Conservation (phyloP, 1,140 invertebrate species). For the Caenorhabditis remanei region DNA sequence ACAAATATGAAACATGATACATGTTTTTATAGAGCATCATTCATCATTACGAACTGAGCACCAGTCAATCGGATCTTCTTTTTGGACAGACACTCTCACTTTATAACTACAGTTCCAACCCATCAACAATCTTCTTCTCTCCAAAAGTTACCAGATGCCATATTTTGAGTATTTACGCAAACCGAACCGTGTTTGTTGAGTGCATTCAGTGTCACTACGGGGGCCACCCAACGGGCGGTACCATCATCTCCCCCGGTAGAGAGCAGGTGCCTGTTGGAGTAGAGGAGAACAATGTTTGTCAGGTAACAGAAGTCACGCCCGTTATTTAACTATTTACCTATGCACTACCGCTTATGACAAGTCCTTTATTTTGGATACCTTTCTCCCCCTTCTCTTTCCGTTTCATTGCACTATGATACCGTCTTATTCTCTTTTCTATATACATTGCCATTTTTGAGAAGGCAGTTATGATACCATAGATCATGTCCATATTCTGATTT, state of each 20-base stretch:
- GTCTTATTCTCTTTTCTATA: background rate
- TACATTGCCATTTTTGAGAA: background rate
- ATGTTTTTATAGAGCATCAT: no score
- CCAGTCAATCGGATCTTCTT: no score
- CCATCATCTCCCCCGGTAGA: conserved; percentile 40
- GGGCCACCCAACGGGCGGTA: conserved; percentile 43
- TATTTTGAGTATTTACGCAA: conserved; percentile 57
- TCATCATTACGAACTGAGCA: no score
- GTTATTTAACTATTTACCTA: conserved; percentile 54
- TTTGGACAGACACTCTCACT: no score
- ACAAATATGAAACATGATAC: no score
- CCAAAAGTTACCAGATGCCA: conserved; percentile 33
- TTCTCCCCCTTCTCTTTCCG: background rate
- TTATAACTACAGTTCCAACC: no score
- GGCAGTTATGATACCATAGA: background rate
- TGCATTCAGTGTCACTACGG: conserved; percentile 48
- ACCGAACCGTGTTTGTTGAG: conserved; percentile 43
- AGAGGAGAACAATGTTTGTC: conserved; percentile 36
- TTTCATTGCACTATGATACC: conserved; percentile 20
- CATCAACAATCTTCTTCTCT: background rate
- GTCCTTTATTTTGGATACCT: conserved; percentile 32
- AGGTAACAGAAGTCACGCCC: conserved; percentile 54
- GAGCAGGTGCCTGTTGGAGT: conserved; percentile 39
- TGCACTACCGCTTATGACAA: conserved; percentile 54
- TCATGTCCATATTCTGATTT: background rate